Percentiles rank a stretch among this genome's conserved stretches.
These are phyloP conservation scores for Mirounga angustirostris DNA, from an alignment of 2,113 vertebrate genomes.

Conservation along the genomic window DNA sequence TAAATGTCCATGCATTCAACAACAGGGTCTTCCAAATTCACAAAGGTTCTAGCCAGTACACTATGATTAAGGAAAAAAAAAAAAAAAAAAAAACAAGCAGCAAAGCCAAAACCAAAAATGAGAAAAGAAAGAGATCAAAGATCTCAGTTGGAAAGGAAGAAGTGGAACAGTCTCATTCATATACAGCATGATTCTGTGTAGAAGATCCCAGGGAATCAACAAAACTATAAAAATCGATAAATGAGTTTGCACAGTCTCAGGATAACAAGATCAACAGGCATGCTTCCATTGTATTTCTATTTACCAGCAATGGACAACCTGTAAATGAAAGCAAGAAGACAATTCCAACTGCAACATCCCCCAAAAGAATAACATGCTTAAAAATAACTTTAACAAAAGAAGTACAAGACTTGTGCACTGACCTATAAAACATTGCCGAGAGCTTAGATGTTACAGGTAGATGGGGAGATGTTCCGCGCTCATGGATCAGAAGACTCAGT, in stretches of 20 bases:
- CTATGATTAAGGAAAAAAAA: neutral
- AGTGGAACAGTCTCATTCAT: neutral
- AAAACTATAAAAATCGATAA: neutral
- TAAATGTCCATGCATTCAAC: neutral
- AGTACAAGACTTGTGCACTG: neutral
- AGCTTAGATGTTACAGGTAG: neutral
- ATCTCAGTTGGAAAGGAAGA: neutral
- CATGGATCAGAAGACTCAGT: neutral
- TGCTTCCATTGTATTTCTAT: neutral
- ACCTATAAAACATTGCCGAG: neutral
- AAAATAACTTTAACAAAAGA: neutral
- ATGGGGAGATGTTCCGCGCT: neutral
- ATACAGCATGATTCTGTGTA: neutral
- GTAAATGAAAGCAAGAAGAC: neutral
- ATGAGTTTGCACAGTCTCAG: neutral
- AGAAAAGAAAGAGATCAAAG: neutral
- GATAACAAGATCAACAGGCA: neutral
- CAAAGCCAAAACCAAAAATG: neutral
- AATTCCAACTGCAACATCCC: neutral
- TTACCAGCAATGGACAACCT: neutral
- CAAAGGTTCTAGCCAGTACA: neutral
- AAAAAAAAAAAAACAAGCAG: neutral
- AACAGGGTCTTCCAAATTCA: neutral
- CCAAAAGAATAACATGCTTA: neutral
- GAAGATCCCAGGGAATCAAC: neutral